Base-by-base conservation (phyloP, 1,140 invertebrate species). In the Drosophila willistoni region DNA sequence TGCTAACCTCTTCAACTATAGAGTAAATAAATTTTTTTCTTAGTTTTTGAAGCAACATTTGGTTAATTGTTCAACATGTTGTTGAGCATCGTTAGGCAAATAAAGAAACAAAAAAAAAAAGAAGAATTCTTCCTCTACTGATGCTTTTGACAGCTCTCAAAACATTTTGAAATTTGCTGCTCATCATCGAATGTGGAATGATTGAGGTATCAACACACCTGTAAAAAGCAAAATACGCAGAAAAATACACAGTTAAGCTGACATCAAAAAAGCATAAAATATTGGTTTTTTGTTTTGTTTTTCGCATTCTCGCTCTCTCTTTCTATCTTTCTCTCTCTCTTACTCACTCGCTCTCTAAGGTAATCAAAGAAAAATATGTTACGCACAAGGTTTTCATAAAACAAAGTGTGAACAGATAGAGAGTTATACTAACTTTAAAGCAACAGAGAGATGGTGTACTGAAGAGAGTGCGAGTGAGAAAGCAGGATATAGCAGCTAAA, bases 401-500 rank as follows among this genome's bases (percentile, higher is more conserved):
- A 69, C 64, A 68, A 67, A 67, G 54, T 78, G 75, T 84, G 65
- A 51, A 73, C 73, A 69, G 51, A 51, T 54, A 68, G 7, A 68
- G 12, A 41, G 47, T 36, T 60, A 25, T 41, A 29, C 22, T n/a
- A 64, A 66, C 3, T 51, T 34, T 22, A 25, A 17, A 41, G 12
- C 2, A 13, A n/a, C n/a, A 61, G 59, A 61, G 57, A 19, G 14
- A 68, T 44, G 41, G 25, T 25, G 36, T 25, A 22, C 64, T 39
- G 65, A 62, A 57, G 63, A 39, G 63, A 41, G 25, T 69, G 63
- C n/a, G 65, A 75, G 34, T 13, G 61, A 22, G 22, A 13, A 9
- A 47, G 65, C 44, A 44, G 65, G 79, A 83, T 86, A 73, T 87
- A 87, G 67, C 79, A 83, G 72, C 79, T 83, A 87, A 86, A 74